Base-by-base conservation (phyloP, 1,140 invertebrate genomes). In the Rhagoletis pomonella region DNA sequence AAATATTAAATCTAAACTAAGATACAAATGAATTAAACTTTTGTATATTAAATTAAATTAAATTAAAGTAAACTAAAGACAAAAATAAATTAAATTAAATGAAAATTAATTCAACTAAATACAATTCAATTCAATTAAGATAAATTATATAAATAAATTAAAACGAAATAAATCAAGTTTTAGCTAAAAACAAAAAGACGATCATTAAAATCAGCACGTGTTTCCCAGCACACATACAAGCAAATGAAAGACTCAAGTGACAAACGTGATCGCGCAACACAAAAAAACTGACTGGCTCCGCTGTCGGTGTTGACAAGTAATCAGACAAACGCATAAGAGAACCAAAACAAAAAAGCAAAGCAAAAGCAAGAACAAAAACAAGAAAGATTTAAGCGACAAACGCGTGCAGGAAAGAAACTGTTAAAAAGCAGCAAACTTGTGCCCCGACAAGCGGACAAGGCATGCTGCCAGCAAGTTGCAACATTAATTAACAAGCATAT, bases 361-460 rank as follows among this genome's bases (percentile, higher is more conserved):
- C 10, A 67, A 64, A 67, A 67, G 7, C 17, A 67, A 10, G 10
- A 6, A 39, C 42, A 85, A 55, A 87, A 86, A 86, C 84, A n/a
- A n/a, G 59, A 86, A 88, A 87, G 77, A 85, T 19, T 73, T 87
- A 69, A 85, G 81, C 77, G 29, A 39, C 87, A 59, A 87, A 64
- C 87, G 81, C 65, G 5, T 44, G 50, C 7, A 59, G 17, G n/a
- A 14, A 17, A 73, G 7, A 81, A 1, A 81, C 60, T 12, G 4
- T 12, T 12, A 2, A 17, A 17, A 62, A 62, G 1, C 50, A 73
- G 17, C 12, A 73, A 47, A 17, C 67, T 44, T 2, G 42, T 73
- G 44, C 2, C 0, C 44, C n/a, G 42, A n/a, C 0, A 62, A 86
- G 58, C 14, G 62, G n/a, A 44, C 29, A 29, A n/a, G 19, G 58